These are phyloP conservation scores for Acromyrmex charruanus DNA, from an alignment of 1,140 invertebrate genomes.

Conservation along the genomic window DNA sequence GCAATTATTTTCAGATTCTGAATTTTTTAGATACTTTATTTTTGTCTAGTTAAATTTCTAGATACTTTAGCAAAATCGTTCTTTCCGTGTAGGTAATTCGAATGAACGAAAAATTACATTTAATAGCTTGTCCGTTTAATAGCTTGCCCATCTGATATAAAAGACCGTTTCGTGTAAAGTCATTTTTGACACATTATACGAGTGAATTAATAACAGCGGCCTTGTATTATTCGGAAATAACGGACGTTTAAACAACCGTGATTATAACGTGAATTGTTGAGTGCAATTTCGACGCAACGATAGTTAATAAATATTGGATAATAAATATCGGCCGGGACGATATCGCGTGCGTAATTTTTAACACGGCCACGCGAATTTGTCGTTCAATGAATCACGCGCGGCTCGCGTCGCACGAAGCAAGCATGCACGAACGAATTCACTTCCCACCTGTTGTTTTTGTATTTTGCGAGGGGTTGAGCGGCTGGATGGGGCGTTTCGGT, in stretches of 20 bases:
- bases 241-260: slow-evolving; percentile 20
- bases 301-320: slow-evolving; percentile 55
- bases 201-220: background rate
- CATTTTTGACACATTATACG: background rate
- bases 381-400: slow-evolving; percentile 47
- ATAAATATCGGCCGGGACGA: slow-evolving; percentile 20
- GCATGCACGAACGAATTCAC: slow-evolving; percentile 56
- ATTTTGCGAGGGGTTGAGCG: slow-evolving; percentile 85
- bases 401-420: slow-evolving; percentile 36
- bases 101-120: no score
- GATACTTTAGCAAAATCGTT: no score
- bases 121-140: background rate
- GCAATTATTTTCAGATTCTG: no score
- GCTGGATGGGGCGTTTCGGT: slow-evolving; percentile 91
- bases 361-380: slow-evolving; percentile 45
- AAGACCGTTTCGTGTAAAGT: background rate
- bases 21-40: no score
- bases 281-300: background rate
- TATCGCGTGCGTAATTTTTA: slow-evolving; percentile 52
- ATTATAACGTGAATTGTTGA: slow-evolving; percentile 26
- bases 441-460: slow-evolving; percentile 86
- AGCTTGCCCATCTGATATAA: background rate
- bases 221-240: slow-evolving; percentile 53
- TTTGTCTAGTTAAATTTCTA: no score
- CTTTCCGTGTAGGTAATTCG: background rate